These are phyloP conservation scores for Tenodera sinensis DNA, from an alignment of 2,888 invertebrate genomes.

Conservation along the genomic window DNA sequence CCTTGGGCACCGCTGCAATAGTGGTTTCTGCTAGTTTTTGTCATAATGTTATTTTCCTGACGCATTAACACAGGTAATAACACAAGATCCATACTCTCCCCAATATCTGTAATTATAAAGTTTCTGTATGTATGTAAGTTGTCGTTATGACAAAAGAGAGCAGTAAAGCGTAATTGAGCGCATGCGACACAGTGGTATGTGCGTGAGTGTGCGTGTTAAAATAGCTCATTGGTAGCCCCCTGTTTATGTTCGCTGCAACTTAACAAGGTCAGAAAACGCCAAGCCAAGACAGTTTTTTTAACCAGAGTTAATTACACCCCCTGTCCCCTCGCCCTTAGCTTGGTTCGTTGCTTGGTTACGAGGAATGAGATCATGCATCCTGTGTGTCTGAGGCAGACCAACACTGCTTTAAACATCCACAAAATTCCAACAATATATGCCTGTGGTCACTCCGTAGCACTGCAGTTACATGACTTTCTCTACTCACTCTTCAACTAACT, in stretches of 20 bases:
- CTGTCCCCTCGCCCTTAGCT: not conserved
- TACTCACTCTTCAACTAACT: no score
- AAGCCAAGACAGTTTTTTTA: not conserved
- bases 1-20: no score
- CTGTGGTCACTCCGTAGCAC: not conserved
- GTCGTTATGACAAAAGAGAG: not conserved
- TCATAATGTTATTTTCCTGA: no score
- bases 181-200: not conserved
- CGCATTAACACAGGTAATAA: no score
- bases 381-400: not conserved
- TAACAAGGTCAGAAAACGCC: not conserved
- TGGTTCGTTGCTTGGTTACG: not conserved
- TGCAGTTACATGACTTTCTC: no score
- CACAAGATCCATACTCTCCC: no score
- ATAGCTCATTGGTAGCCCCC: not conserved
- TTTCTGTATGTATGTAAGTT: not conserved
- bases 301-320: not conserved
- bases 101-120: no score
- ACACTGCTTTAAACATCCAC: not conserved
- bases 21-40: no score
- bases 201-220: not conserved
- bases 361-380: not conserved
- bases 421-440: not conserved
- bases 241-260: not conserved
- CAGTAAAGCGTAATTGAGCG: not conserved